phyloP scores from a whole-genome alignment of 2,113 vertebrate species.

The Stigmatopora nigra region DNA sequence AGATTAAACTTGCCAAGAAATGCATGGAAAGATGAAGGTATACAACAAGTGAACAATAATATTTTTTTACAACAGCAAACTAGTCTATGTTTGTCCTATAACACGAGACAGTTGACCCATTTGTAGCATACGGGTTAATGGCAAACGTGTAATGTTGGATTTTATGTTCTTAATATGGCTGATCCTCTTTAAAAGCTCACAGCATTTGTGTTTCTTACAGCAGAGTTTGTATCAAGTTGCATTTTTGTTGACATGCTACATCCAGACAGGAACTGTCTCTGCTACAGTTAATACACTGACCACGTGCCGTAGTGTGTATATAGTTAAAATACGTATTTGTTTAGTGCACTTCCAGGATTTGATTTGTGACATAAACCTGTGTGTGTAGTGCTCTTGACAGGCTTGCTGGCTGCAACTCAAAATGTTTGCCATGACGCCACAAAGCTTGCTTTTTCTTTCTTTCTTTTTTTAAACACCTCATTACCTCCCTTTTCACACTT shows the following conservation, averaged over 20 bases:
- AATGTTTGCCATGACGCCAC: conserved; percentile 1
- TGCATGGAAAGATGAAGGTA: no score
- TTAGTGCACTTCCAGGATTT: neutral
- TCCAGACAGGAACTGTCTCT: neutral
- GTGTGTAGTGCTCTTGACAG: neutral
- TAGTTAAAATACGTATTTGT: neutral
- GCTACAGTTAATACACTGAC: neutral
- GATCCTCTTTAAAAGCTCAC: conserved; percentile 33
- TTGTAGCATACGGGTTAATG: conserved; percentile 57
- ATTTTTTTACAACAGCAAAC: no score
- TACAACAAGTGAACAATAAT: no score
- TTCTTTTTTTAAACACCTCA: neutral
- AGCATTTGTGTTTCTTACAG: conserved; percentile 3
- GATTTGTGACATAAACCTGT: neutral
- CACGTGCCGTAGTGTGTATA: neutral
- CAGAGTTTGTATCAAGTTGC: conserved; percentile 11
- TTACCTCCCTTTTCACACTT: neutral
- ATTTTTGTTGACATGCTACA: conserved; percentile 11
- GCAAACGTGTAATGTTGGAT: conserved; percentile 53
- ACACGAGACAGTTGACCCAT: conserved; percentile 55
- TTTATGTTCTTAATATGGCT: conserved; percentile 14
- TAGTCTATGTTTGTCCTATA: no score
- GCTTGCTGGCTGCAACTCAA: neutral
- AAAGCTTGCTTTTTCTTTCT: neutral
- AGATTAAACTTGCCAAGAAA: neutral